These are phyloP conservation scores for Bombus affinis DNA, from an alignment of 1,140 invertebrate species.

Conservation along the genomic window DNA sequence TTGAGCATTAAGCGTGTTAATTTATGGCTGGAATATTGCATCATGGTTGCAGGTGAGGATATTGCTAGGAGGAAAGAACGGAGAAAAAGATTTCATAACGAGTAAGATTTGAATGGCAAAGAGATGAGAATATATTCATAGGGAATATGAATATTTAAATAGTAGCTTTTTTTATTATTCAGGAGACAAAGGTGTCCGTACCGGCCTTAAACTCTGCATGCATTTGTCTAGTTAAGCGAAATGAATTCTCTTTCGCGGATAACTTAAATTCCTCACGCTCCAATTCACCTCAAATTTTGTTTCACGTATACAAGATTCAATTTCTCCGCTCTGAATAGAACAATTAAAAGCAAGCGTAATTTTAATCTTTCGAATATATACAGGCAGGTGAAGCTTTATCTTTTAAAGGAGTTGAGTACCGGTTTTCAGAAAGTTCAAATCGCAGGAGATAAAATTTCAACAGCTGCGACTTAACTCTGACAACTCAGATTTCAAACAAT, in stretches of 20 bases:
- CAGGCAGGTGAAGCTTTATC: no score
- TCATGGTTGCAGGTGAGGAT: neutral
- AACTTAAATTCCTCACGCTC: neutral
- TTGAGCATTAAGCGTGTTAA: neutral
- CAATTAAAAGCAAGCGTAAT: no score
- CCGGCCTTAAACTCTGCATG: neutral
- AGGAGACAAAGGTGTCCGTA: neutral
- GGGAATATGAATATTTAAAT: conserved; percentile 43
- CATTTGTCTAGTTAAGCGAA: neutral
- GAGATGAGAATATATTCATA: conserved; percentile 32
- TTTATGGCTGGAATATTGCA: neutral
- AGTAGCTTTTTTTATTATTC: conserved; percentile 34
- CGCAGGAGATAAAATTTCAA: neutral
- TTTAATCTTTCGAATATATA: neutral
- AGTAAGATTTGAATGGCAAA: conserved; percentile 42
- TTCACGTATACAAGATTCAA: neutral
- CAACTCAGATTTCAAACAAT: neutral
- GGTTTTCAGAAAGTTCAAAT: neutral
- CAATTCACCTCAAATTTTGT: neutral
- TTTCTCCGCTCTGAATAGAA: no score
- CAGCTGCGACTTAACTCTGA: neutral
- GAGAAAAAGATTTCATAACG: conserved; percentile 14
- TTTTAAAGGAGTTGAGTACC: neutral
- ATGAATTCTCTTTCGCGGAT: neutral
- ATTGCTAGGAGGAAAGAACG: neutral